A percentile compares a stretch with the other conserved stretches of the same genome.
Evolutionary conservation across 2,888 invertebrate genomes (phyloP).

Genomic region (Yponomeuta evonymella): DNA sequence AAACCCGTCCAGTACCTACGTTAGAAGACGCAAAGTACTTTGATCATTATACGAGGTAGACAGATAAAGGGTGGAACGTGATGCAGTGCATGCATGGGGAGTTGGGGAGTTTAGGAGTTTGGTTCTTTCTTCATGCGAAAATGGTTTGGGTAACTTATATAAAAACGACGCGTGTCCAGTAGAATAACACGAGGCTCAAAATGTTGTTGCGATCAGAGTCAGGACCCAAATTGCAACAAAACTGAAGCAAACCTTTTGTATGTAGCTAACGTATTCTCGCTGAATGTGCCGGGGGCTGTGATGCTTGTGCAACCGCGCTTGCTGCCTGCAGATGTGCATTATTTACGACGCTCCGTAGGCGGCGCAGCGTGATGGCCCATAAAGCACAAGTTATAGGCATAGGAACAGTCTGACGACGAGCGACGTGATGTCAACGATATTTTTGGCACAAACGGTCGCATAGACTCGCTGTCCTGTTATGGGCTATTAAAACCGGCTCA

Average conservation of each 20-base stretch:
- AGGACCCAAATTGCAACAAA: neutral
- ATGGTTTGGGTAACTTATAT: no score
- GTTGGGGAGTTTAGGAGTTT: no score
- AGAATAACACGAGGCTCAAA: no score
- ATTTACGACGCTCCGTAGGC: constrained; percentile 51
- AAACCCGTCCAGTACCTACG: neutral
- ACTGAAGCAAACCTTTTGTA: neutral
- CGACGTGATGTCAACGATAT: constrained; percentile 55
- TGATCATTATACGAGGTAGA: neutral
- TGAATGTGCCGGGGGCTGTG: neutral
- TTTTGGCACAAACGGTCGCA: constrained; percentile 48
- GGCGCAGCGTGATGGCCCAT: constrained; percentile 62
- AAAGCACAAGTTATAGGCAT: constrained; percentile 51
- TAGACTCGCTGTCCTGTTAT: constrained; percentile 37
- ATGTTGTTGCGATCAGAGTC: no score
- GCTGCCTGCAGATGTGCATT: constrained; percentile 18
- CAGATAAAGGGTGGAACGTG: neutral
- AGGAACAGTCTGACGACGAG: constrained; percentile 36
- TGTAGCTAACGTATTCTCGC: neutral
- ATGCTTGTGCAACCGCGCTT: constrained; percentile 3
- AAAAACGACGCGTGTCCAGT: no score
- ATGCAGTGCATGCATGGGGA: neutral
- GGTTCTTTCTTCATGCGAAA: no score
- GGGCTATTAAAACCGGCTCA: constrained; percentile 35
- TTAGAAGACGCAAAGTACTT: neutral